A percentile compares a stretch with the other conserved stretches of the same genome.
phyloP scores from a whole-genome alignment of 2,797 vertebrate genomes.

The Cyprinodon diabolis region DNA sequence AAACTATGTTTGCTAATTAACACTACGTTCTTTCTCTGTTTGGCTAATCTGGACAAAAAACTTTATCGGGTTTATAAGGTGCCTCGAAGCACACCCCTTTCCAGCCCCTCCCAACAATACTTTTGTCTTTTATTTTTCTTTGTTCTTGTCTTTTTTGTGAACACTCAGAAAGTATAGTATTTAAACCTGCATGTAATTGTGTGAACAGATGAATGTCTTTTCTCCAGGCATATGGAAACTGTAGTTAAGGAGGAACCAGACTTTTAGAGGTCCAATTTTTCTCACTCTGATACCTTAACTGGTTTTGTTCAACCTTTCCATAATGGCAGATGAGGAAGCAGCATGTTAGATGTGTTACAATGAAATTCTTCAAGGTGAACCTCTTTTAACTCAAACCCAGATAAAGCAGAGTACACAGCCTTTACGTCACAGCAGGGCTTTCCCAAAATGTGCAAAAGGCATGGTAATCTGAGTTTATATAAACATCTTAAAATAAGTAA shows the following conservation, averaged over 20 bases:
- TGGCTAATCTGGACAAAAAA: background rate
- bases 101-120: background rate
- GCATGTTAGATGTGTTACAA: background rate
- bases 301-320: background rate
- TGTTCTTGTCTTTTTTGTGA: background rate
- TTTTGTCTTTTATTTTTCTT: too few species aligned
- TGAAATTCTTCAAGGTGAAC: background rate
- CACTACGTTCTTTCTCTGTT: background rate
- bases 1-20: background rate
- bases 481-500: background rate
- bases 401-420: background rate
- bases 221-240: background rate
- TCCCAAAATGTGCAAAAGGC: background rate
- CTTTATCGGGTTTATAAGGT: background rate
- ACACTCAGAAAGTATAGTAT: background rate
- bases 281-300: background rate
- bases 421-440: background rate
- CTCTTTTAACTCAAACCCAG: background rate
- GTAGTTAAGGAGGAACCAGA: background rate
- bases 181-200: background rate
- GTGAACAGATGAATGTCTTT: background rate
- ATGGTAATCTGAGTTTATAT: background rate
- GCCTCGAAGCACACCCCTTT: too few species aligned
- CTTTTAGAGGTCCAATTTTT: background rate
- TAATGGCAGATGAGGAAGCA: background rate